phyloP scores from a whole-genome alignment of 2,888 invertebrate species.

The Pycnomerus fuliginosus region DNA sequence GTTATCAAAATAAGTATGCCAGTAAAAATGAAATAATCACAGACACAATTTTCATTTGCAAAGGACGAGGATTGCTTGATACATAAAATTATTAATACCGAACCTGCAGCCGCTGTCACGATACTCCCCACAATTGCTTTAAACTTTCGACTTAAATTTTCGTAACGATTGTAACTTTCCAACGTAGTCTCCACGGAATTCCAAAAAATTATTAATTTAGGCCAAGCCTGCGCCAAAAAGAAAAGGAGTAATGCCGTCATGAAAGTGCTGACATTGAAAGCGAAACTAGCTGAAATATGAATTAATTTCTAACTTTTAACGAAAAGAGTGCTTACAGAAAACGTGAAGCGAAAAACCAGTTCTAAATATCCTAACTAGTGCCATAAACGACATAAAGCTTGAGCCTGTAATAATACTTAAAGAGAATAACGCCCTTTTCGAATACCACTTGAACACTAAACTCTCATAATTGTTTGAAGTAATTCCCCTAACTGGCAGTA shows the following conservation, averaged over 20 bases:
- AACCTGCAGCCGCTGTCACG: conserved; percentile 6
- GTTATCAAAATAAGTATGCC: not conserved
- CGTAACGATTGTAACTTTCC: conserved; percentile 17
- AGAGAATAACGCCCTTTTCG: conserved; percentile 3
- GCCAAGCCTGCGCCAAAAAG: conserved; percentile 54
- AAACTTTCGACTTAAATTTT: conserved; percentile 4
- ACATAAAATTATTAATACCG: not conserved
- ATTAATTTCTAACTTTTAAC: too few species aligned
- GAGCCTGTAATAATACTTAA: conserved; percentile 1
- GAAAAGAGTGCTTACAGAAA: not conserved
- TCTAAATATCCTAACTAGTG: not conserved
- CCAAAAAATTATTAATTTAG: conserved; percentile 42
- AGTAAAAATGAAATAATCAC: conserved; percentile 5
- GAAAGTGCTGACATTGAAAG: conserved; percentile 59
- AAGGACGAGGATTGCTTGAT: too few species aligned
- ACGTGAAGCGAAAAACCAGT: not conserved
- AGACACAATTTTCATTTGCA: too few species aligned
- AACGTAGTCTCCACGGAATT: conserved; percentile 23
- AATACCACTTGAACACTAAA: conserved; percentile 4
- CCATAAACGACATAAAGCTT: conserved; percentile 1
- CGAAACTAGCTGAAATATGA: conserved; percentile 47
- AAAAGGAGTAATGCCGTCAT: conserved; percentile 57
- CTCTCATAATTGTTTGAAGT: conserved; percentile 1
- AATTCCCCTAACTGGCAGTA: conserved; percentile 5
- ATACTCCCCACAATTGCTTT: conserved; percentile 1